Conservation (phyloP, 23 tunicate species). For the Halocynthia roretzi region DNA sequence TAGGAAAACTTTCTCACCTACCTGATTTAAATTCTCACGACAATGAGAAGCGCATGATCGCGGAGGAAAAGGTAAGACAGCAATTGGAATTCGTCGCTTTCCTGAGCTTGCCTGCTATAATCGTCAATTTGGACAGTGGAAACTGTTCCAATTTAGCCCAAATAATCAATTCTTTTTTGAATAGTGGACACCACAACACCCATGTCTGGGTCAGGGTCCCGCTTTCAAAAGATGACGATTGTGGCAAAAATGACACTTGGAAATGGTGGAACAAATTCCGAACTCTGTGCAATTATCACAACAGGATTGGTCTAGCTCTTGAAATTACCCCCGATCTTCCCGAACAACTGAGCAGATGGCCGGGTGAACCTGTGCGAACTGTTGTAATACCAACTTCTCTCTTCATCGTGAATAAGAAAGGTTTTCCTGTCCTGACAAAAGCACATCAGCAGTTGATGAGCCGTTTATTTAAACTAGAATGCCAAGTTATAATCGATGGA, state of each 20-base stretch:
- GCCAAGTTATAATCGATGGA: conserved; percentile 64
- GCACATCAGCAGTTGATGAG: conserved; percentile 72
- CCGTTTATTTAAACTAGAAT: conserved; percentile 50
- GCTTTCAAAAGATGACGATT: neutral
- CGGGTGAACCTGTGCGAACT: conserved; percentile 82
- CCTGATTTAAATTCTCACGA: conserved; percentile 12
- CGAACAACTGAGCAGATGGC: conserved; percentile 62
- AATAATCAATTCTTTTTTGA: conserved; percentile 39
- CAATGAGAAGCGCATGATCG: conserved; percentile 23
- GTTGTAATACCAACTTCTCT: conserved; percentile 49
- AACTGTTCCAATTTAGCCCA: conserved; percentile 63
- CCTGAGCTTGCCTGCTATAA: conserved; percentile 67
- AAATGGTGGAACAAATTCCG: conserved; percentile 90
- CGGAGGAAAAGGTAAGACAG: conserved; percentile 29
- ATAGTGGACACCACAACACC: conserved; percentile 42
- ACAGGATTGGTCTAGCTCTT: conserved; percentile 52
- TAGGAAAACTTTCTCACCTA: conserved; percentile 67
- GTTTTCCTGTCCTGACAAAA: conserved; percentile 80
- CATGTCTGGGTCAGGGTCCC: conserved; percentile 75
- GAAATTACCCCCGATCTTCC: conserved; percentile 74
- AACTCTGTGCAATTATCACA: conserved; percentile 50
- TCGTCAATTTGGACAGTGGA: conserved; percentile 25
- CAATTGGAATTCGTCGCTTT: conserved; percentile 69
- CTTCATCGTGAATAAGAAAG: conserved; percentile 73
- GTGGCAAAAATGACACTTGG: conserved; percentile 36